Conservation (phyloP, 2,888 invertebrate species). For the Rhopalosiphum nymphaeae region DNA sequence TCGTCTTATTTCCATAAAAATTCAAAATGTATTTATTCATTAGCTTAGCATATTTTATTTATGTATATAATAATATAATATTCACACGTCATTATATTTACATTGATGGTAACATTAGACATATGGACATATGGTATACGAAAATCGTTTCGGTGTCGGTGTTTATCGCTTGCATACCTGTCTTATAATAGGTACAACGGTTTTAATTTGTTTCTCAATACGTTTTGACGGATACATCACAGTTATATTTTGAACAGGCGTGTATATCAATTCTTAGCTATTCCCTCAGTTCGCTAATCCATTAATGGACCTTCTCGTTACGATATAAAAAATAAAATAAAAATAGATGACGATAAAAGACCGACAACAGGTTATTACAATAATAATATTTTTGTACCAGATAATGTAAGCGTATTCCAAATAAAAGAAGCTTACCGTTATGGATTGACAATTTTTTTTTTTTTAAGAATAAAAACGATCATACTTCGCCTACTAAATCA, state of each 20-base stretch:
- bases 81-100: not conserved
- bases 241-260: constrained; percentile 22
- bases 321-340: not conserved
- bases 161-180: not conserved
- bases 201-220: constrained; percentile 22
- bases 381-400: constrained; percentile 1
- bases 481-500: constrained; percentile 7
- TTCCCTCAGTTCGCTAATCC: constrained; percentile 38
- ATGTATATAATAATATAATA: not conserved
- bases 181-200: not conserved
- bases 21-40: constrained; percentile 6
- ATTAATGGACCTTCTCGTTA: constrained; percentile 51
- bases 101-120: not conserved
- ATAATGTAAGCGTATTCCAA: constrained; percentile 2
- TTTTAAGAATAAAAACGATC: constrained; percentile 14
- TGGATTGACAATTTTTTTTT: constrained; percentile 44
- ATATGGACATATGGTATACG: not conserved
- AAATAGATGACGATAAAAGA: not conserved
- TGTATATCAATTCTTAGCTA: not conserved
- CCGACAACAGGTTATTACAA: constrained; percentile 51
- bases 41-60: not conserved
- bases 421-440: constrained; percentile 50
- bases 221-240: not conserved
- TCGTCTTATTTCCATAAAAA: not conserved
- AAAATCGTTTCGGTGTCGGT: not conserved